phyloP scores from a whole-genome alignment of 2,888 invertebrate genomes.

The Thumatha senex region DNA sequence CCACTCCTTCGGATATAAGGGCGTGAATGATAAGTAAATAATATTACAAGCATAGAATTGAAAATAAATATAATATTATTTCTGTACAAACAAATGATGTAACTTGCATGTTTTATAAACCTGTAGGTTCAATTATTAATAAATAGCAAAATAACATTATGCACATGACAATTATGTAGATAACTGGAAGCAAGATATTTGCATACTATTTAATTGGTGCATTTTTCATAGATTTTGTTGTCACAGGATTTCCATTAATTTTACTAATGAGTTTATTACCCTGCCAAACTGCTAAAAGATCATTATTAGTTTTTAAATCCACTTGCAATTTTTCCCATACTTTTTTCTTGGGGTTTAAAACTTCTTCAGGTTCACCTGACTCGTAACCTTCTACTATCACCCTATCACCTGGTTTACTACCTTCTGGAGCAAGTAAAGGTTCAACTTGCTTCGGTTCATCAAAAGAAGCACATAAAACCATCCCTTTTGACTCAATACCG shows the following conservation, averaged over 20 bases:
- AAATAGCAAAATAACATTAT: conserved; percentile 7
- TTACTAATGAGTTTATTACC: conserved; percentile 89
- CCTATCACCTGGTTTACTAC: conserved; percentile 91
- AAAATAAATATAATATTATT: conserved; percentile 15
- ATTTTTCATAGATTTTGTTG: conserved; percentile 89
- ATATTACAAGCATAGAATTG: conserved; percentile 2
- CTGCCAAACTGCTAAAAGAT: conserved; percentile 93
- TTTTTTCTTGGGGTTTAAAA: conserved; percentile 97
- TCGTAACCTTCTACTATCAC: conserved; percentile 93
- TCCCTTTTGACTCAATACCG: conserved; percentile 95
- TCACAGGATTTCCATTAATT: conserved; percentile 88
- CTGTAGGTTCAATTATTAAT: conserved; percentile 13
- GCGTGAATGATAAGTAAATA: too few relatives aligned
- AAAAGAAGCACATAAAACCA: conserved; percentile 95
- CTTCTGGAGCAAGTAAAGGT: conserved; percentile 90
- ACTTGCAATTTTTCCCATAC: conserved; percentile 96
- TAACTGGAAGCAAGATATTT: too few relatives aligned
- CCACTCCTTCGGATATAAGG: too few relatives aligned
- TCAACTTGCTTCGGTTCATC: conserved; percentile 93
- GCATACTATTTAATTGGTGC: conserved; percentile 89
- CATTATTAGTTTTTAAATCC: conserved; percentile 88
- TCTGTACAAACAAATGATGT: not conserved
- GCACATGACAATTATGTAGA: not conserved
- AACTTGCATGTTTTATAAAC: too few relatives aligned
- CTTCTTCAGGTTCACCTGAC: conserved; percentile 90